Percentiles rank a stretch among this genome's conserved stretches.
Evolutionary conservation across 2,797 vertebrate genomes (phyloP).

Genomic region (Hoplostethus atlanticus): DNA sequence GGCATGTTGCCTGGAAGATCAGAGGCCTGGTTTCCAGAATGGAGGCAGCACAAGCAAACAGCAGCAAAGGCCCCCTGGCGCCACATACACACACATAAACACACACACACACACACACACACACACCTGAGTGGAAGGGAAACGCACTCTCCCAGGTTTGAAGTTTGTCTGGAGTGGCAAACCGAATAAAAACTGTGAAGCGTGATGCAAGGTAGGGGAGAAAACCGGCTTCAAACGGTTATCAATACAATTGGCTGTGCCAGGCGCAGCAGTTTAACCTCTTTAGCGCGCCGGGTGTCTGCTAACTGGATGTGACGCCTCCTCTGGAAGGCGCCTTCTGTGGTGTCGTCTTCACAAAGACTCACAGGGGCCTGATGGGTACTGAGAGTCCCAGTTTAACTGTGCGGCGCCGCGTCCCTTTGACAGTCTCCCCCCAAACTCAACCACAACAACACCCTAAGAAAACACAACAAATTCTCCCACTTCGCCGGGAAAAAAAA

Average conservation of each 20-base stretch:
- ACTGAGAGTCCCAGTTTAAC: constrained; percentile 80
- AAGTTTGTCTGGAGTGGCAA: constrained; percentile 83
- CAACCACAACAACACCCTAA: constrained; percentile 66
- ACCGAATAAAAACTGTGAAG: constrained; percentile 79
- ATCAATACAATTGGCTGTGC: constrained; percentile 86
- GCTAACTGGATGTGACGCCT: constrained; percentile 83
- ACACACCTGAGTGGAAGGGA: constrained; percentile 63
- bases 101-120: constrained; percentile 52
- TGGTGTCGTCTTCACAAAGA: constrained; percentile 80
- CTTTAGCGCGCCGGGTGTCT: constrained; percentile 80
- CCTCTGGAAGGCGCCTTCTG: constrained; percentile 77
- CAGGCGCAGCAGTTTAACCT: constrained; percentile 86
- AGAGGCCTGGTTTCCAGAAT: constrained; percentile 80
- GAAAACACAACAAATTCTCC: constrained; percentile 80
- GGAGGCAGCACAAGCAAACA: constrained; percentile 79
- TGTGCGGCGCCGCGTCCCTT: constrained; percentile 72
- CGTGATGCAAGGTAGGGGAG: constrained; percentile 77
- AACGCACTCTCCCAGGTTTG: constrained; percentile 78
- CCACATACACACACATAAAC: constrained; percentile 43
- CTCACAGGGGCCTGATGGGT: constrained; percentile 79
- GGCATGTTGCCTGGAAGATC: constrained; percentile 81
- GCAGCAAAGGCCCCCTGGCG: constrained; percentile 74
- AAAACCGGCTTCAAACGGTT: constrained; percentile 82
- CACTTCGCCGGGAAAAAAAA: constrained; percentile 61
- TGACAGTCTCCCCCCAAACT: constrained; percentile 77